Conservation (phyloP, 2,797 vertebrate genomes). For the Semaprochilodus insignis region DNA sequence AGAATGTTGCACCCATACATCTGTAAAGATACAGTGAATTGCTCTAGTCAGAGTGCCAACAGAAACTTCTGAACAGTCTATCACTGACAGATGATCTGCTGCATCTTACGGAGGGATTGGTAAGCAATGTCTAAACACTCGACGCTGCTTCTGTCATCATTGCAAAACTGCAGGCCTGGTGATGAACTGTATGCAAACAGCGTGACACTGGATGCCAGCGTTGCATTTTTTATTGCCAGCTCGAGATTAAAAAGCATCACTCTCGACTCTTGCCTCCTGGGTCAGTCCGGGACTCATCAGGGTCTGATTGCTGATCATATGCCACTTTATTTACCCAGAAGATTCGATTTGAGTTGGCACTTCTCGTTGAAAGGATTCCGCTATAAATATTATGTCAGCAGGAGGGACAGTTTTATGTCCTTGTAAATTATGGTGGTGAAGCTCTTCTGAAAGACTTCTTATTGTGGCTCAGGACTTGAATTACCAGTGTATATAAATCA, state of each 20-base stretch:
- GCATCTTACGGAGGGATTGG: not conserved
- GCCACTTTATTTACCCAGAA: slow-evolving; percentile 60
- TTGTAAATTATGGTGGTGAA: slow-evolving; percentile 50
- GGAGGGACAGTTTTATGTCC: slow-evolving; percentile 45
- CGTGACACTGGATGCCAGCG: slow-evolving; percentile 48
- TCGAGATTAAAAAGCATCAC: slow-evolving; percentile 65
- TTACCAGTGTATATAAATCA: slow-evolving; percentile 46
- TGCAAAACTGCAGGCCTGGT: slow-evolving; percentile 33
- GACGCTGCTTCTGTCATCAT: slow-evolving; percentile 34
- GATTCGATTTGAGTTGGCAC: slow-evolving; percentile 31
- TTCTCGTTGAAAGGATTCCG: slow-evolving; percentile 32
- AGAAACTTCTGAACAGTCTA: slow-evolving; percentile 1
- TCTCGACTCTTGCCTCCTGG: slow-evolving; percentile 51
- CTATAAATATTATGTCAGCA: slow-evolving; percentile 58
- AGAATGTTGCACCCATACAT: not conserved
- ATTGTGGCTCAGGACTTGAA: slow-evolving; percentile 44
- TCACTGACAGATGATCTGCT: slow-evolving; percentile 45
- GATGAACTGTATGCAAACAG: slow-evolving; percentile 64
- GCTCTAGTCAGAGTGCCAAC: not conserved
- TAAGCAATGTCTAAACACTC: slow-evolving; percentile 14
- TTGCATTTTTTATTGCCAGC: slow-evolving; percentile 60
- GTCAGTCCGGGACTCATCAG: slow-evolving; percentile 61
- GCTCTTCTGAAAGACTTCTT: slow-evolving; percentile 36
- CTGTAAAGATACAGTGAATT: not conserved
- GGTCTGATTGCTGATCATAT: slow-evolving; percentile 62